Percentiles rank a stretch among this genome's conserved stretches.
phyloP scores from a whole-genome alignment of 2,888 invertebrate species.

The Melanophora roralis region DNA sequence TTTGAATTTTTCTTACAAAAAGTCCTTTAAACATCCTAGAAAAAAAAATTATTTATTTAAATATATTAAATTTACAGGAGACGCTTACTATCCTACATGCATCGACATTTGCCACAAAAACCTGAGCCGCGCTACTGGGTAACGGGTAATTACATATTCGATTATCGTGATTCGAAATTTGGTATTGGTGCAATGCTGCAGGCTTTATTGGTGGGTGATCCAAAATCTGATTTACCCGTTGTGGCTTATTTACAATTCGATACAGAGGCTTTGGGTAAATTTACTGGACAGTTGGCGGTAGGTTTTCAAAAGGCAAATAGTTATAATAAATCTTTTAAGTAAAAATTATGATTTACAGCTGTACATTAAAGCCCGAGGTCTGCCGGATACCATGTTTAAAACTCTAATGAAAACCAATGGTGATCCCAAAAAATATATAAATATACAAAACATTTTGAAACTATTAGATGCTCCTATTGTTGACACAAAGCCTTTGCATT shows the following conservation, averaged over 20 bases:
- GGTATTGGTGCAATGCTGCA: constrained; percentile 81
- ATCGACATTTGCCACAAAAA: constrained; percentile 81
- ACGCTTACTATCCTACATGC: constrained; percentile 82
- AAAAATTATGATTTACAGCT: constrained; percentile 78
- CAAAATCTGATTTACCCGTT: constrained; percentile 82
- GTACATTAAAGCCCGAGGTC: constrained; percentile 79
- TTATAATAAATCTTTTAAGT: not conserved
- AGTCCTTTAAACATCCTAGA: too few relatives aligned
- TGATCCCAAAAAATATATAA: constrained; percentile 79
- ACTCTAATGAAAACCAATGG: constrained; percentile 77
- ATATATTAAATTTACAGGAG: constrained; percentile 77
- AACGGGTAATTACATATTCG: constrained; percentile 85
- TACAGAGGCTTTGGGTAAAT: constrained; percentile 79
- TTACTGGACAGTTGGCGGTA: constrained; percentile 80
- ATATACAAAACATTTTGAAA: constrained; percentile 78
- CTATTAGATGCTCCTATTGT: constrained; percentile 77
- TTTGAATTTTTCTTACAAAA: too few relatives aligned
- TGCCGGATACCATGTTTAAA: constrained; percentile 78
- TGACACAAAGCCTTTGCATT: constrained; percentile 79
- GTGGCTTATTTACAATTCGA: constrained; percentile 80
- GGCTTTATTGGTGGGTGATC: constrained; percentile 82
- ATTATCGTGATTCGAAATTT: constrained; percentile 82
- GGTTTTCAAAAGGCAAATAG: constrained; percentile 18
- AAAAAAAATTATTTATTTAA: not conserved
- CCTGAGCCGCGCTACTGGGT: constrained; percentile 81